Conservation (phyloP, 2,113 vertebrate genomes). For the Coregonus clupeaformis region DNA sequence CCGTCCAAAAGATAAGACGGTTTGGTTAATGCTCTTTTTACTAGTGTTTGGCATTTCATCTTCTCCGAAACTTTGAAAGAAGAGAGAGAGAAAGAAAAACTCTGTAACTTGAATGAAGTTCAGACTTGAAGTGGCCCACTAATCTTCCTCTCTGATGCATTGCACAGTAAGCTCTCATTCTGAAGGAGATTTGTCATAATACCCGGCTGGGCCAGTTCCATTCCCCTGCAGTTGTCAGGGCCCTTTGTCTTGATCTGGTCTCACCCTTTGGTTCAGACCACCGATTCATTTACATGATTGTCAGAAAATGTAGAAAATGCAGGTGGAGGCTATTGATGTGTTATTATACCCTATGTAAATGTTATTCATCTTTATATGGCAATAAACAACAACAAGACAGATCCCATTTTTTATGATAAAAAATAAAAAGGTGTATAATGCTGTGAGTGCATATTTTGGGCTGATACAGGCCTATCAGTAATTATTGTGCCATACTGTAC, state of each 20-base stretch:
- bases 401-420: too few relatives aligned
- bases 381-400: neutral
- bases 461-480: too few relatives aligned
- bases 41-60: slow-evolving; percentile 25
- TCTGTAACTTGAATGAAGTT: slow-evolving; percentile 52
- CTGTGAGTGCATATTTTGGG: too few relatives aligned
- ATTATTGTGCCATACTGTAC: too few relatives aligned
- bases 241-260: slow-evolving; percentile 50
- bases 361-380: neutral
- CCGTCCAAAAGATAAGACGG: slow-evolving; percentile 19
- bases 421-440: neutral
- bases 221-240: slow-evolving; percentile 45
- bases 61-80: slow-evolving; percentile 16
- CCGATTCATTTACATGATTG: slow-evolving; percentile 42
- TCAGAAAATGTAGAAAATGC: neutral
- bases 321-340: neutral
- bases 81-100: neutral
- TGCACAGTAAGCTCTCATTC: slow-evolving; percentile 47
- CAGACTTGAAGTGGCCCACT: slow-evolving; percentile 50
- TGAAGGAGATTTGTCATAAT: slow-evolving; percentile 57
- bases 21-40: slow-evolving; percentile 31
- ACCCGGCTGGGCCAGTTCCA: slow-evolving; percentile 40
- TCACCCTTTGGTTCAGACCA: slow-evolving; percentile 14
- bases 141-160: slow-evolving; percentile 55
- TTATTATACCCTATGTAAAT: neutral